These are phyloP conservation scores for Nephila pilipes DNA, from an alignment of 1,140 invertebrate genomes.

Conservation along the genomic window DNA sequence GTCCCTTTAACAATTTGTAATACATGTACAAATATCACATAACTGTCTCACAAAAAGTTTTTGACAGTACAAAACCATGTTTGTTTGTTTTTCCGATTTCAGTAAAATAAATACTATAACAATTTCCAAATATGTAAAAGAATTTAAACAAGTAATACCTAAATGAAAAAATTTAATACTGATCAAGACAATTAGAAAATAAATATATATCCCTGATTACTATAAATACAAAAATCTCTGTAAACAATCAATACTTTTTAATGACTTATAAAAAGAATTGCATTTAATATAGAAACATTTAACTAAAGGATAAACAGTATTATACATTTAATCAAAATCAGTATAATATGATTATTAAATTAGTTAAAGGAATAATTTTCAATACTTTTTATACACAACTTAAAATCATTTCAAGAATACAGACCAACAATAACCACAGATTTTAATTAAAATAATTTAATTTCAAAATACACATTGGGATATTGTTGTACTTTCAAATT, in stretches of 20 bases:
- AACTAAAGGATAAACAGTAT: neutral
- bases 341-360: neutral
- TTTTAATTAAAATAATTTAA: too few relatives aligned
- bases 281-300: neutral
- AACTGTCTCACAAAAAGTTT: neutral
- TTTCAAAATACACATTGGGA: too few relatives aligned
- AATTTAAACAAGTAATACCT: slow-evolving; percentile 14
- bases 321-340: neutral
- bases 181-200: slow-evolving; percentile 13
- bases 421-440: too few relatives aligned
- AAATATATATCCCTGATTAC: slow-evolving; percentile 35
- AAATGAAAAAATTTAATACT: slow-evolving; percentile 18
- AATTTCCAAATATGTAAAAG: neutral
- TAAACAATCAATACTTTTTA: neutral
- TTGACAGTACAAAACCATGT: neutral
- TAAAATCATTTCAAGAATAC: too few relatives aligned
- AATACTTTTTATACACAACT: too few relatives aligned
- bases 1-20: neutral
- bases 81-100: neutral
- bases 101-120: slow-evolving; percentile 1
- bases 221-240: neutral
- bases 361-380: too few relatives aligned
- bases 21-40: slow-evolving; percentile 19
- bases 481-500: too few relatives aligned
- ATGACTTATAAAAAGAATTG: neutral